Evolutionary conservation across 2,888 invertebrate genomes (phyloP).

Genomic region (Unio delphinus): DNA sequence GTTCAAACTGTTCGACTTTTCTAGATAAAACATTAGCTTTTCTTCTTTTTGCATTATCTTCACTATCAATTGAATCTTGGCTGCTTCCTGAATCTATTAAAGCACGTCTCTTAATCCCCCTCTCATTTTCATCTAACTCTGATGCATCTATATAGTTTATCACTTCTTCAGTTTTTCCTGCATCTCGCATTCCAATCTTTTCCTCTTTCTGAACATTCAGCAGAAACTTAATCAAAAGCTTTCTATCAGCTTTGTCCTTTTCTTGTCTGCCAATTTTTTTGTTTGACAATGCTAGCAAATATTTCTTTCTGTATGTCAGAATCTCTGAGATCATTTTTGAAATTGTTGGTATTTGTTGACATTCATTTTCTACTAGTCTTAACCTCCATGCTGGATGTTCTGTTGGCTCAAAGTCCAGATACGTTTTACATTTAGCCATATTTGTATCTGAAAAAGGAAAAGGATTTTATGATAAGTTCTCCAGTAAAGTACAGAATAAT

Average conservation of each 20-base stretch:
- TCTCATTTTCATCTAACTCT: neutral
- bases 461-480: neutral
- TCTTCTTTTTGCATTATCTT: too few relatives aligned
- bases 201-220: slow-evolving; percentile 6
- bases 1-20: too few relatives aligned
- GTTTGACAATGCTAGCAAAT: neutral
- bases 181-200: slow-evolving; percentile 4
- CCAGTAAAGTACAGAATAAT: too few relatives aligned
- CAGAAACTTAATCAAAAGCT: slow-evolving; percentile 4
- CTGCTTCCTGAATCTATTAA: too few relatives aligned
- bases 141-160: neutral
- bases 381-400: slow-evolving; percentile 8
- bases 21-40: too few relatives aligned
- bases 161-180: slow-evolving; percentile 1
- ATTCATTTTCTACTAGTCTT: neutral
- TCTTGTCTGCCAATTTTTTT: too few relatives aligned
- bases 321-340: slow-evolving; percentile 8
- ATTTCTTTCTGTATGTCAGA: neutral
- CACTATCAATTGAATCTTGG: too few relatives aligned
- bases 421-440: neutral
- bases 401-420: slow-evolving; percentile 6
- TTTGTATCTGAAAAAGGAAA: neutral
- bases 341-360: neutral
- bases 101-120: too few relatives aligned
- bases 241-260: neutral